Evolutionary conservation across 2,113 vertebrate genomes (phyloP).

Genomic region (Hemicordylus capensis): DNA sequence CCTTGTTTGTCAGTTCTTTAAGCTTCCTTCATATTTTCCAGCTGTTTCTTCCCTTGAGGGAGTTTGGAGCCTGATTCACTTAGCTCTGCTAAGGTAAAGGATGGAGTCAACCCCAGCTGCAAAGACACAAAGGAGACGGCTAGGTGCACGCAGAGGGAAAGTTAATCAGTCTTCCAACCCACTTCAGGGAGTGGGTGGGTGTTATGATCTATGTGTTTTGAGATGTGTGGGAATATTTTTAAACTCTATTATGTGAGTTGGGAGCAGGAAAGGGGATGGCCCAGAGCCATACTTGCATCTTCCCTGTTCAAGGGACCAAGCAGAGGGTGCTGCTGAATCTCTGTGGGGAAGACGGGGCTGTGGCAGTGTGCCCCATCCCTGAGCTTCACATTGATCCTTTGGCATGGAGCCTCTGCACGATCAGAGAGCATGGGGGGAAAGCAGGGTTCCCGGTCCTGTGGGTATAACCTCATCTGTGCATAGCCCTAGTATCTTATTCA

Average conservation of each 20-base stretch:
- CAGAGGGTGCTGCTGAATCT: not conserved
- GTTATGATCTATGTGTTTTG: not conserved
- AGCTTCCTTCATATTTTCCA: constrained; percentile 8
- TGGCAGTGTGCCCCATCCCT: too few relatives aligned
- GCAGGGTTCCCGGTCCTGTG: too few relatives aligned
- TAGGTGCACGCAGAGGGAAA: not conserved
- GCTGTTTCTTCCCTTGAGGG: not conserved
- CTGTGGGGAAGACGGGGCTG: not conserved
- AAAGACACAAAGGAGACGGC: not conserved
- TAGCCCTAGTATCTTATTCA: too few relatives aligned
- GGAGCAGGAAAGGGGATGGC: not conserved
- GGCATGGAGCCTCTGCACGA: too few relatives aligned
- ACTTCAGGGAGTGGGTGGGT: not conserved
- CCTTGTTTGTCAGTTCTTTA: accelerated
- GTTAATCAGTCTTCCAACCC: not conserved
- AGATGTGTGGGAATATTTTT: not conserved
- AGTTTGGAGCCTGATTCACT: not conserved
- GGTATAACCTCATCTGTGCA: too few relatives aligned
- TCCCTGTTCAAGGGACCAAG: not conserved
- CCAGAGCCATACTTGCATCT: not conserved
- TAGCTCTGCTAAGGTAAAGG: not conserved
- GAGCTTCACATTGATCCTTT: too few relatives aligned
- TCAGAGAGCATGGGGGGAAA: too few relatives aligned
- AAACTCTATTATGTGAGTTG: too few relatives aligned
- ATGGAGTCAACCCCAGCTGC: not conserved